These are phyloP conservation scores for Nomia melanderi DNA, from an alignment of 1,140 invertebrate species.

Conservation along the genomic window DNA sequence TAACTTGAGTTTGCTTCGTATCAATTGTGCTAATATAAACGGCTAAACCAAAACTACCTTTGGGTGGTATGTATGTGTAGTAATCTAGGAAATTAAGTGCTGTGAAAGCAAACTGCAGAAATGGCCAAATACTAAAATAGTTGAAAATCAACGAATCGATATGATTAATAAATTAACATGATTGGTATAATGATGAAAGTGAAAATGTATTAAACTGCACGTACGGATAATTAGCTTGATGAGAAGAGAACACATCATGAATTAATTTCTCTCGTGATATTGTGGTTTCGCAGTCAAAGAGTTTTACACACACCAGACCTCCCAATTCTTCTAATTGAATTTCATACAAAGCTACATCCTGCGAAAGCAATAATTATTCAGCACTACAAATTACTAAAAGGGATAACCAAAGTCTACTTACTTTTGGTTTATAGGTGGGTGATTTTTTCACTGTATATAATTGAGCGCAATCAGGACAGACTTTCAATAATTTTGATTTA, in stretches of 20 bases:
- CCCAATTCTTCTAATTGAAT: slow-evolving; percentile 79
- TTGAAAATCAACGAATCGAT: slow-evolving; percentile 19
- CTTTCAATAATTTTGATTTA: slow-evolving; percentile 65
- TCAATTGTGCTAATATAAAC: slow-evolving; percentile 71
- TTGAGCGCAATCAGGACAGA: slow-evolving; percentile 70
- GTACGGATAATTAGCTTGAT: slow-evolving; percentile 80
- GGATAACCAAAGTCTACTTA: slow-evolving; percentile 55
- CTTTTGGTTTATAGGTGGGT: slow-evolving; percentile 60
- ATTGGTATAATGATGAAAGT: slow-evolving; percentile 34
- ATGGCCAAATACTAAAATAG: slow-evolving; percentile 75
- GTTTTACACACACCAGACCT: slow-evolving; percentile 74
- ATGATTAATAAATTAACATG: slow-evolving; percentile 22
- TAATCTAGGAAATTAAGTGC: slow-evolving; percentile 80
- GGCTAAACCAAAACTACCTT: slow-evolving; percentile 78
- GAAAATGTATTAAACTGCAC: slow-evolving; percentile 49
- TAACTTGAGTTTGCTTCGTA: slow-evolving; percentile 70
- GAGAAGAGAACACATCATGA: slow-evolving; percentile 77
- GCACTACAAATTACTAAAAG: not conserved
- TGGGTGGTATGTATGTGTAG: slow-evolving; percentile 79
- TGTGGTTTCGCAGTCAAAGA: slow-evolving; percentile 79
- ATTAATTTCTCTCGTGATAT: slow-evolving; percentile 74
- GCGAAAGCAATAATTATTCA: slow-evolving; percentile 26
- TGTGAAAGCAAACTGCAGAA: slow-evolving; percentile 75
- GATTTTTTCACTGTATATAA: slow-evolving; percentile 72
- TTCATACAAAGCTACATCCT: slow-evolving; percentile 68